Conservation (phyloP, 2,113 vertebrate genomes). For the Azemiops feae region DNA sequence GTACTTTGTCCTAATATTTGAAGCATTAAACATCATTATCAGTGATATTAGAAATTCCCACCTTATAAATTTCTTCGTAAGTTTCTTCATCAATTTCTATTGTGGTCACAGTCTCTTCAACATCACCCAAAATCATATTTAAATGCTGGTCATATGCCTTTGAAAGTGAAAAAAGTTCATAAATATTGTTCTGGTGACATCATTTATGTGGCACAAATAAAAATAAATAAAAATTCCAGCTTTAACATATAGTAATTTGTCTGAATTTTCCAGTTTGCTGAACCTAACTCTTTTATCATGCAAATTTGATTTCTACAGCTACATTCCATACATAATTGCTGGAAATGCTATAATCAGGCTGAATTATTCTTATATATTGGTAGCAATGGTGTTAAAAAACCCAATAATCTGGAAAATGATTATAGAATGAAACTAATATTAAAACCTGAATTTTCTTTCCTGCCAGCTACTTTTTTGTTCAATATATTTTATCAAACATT, state of each 20-base stretch:
- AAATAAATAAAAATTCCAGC: neutral
- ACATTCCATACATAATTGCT: neutral
- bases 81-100: constrained; percentile 99
- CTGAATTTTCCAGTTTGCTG: neutral
- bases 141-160: constrained; percentile 98
- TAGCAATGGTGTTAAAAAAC: neutral
- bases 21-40: neutral
- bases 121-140: constrained; percentile 98
- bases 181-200: neutral
- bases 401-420: neutral
- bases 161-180: constrained; percentile 15
- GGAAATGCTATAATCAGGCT: neutral
- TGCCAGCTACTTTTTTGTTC: neutral
- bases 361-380: neutral
- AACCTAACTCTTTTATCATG: neutral
- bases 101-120: constrained; percentile 98
- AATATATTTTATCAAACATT: neutral
- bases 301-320: neutral
- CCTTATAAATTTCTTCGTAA: constrained; percentile 98
- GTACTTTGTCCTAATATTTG: neutral
- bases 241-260: neutral
- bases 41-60: constrained; percentile 57
- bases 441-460: neutral
- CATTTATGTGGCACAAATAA: neutral
- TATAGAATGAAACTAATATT: neutral